Conservation (phyloP, 2,113 vertebrate species). For the Carassius auratus region DNA sequence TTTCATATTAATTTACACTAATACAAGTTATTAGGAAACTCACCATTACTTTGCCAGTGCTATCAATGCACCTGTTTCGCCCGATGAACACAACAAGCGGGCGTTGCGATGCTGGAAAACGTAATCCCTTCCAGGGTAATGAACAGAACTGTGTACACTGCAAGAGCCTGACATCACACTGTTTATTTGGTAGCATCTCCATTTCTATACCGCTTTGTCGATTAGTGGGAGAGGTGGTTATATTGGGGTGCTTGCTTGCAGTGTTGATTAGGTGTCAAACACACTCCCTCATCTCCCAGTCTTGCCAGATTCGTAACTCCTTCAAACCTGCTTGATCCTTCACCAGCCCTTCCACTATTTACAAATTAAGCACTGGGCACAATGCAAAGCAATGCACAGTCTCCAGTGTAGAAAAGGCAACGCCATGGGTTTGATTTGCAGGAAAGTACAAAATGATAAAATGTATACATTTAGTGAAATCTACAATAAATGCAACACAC, state of each 20-base stretch:
- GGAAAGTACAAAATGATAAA: neutral
- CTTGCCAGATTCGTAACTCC: neutral
- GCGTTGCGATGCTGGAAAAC: neutral
- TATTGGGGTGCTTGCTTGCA: neutral
- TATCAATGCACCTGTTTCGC: conserved; percentile 42
- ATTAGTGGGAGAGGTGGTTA: neutral
- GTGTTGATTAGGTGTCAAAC: neutral
- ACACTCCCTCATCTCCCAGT: neutral
- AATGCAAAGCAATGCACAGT: neutral
- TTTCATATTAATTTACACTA: conserved; percentile 1
- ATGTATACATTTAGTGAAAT: neutral
- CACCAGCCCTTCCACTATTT: neutral
- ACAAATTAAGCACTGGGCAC: neutral
- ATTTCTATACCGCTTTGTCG: neutral
- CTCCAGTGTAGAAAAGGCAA: neutral
- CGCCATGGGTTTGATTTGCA: neutral
- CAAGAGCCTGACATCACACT: neutral
- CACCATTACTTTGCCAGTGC: neutral
- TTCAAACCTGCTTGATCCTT: neutral
- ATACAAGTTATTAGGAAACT: neutral
- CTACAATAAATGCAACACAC: neutral
- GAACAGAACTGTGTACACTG: neutral
- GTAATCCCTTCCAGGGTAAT: neutral
- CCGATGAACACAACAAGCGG: conserved; percentile 1
- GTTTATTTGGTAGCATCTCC: neutral